These are phyloP conservation scores for Cichladusa arquata DNA, from an alignment of 2,113 vertebrate genomes.

Conservation along the genomic window DNA sequence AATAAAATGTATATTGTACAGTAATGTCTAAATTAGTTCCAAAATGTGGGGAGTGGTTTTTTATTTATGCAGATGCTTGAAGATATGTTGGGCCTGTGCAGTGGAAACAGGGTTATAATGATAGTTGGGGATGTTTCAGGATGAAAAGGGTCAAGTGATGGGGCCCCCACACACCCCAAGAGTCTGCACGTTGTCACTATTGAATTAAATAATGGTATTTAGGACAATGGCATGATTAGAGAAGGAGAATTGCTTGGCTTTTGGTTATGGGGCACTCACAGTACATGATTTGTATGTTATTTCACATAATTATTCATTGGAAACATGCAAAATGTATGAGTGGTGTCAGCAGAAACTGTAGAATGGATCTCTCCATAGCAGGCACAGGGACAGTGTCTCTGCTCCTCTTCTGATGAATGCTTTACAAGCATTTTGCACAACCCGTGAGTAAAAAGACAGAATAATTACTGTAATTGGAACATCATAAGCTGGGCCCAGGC, in stretches of 20 bases:
- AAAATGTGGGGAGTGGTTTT: not conserved
- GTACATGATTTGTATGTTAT: not conserved
- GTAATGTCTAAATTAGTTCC: conserved; percentile 17
- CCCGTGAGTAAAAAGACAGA: not conserved
- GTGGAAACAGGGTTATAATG: not conserved
- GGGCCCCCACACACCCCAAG: not conserved
- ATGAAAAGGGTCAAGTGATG: not conserved
- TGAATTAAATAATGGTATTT: not conserved
- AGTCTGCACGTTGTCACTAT: not conserved
- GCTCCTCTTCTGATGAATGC: not conserved
- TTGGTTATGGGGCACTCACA: not conserved
- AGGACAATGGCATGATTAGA: not conserved
- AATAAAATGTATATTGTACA: not conserved
- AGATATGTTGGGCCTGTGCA: not conserved
- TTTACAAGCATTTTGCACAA: not conserved
- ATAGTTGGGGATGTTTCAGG: not conserved
- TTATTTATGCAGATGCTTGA: not conserved
- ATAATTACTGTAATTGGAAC: conserved; percentile 1
- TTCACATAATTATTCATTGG: not conserved
- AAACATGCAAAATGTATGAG: not conserved
- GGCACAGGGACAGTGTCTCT: not conserved
- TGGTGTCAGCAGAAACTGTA: not conserved
- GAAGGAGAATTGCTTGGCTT: not conserved
- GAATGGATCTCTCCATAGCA: not conserved
- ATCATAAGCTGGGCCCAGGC: not conserved